Conservation (phyloP, 2,888 invertebrate genomes). For the Rhodophaea formosa region DNA sequence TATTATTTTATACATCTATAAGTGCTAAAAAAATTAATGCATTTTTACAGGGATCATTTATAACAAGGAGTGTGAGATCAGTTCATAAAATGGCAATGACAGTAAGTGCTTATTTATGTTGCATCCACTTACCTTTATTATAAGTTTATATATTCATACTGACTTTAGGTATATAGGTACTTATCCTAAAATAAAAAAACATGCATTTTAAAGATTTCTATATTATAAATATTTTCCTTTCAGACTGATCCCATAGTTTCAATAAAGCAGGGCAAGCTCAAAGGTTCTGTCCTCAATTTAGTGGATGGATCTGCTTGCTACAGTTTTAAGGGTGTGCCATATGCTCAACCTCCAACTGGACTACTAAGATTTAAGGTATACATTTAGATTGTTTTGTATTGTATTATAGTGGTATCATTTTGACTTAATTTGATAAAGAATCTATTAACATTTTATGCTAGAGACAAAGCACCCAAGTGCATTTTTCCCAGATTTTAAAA, state of each 20-base stretch:
- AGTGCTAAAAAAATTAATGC: no score
- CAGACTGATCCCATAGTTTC: slow-evolving; percentile 38
- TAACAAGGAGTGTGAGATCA: slow-evolving; percentile 1
- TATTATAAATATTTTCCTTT: slow-evolving; percentile 15
- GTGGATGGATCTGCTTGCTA: slow-evolving; percentile 44
- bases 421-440: no score
- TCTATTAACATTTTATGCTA: no score
- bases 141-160: no score
- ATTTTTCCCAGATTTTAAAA: no score
- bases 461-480: no score
- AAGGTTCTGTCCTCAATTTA: slow-evolving; percentile 36
- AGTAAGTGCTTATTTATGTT: neutral
- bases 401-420: no score
- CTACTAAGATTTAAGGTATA: slow-evolving; percentile 74
- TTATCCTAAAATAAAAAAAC: no score
- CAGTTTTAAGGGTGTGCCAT: slow-evolving; percentile 72
- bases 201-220: no score
- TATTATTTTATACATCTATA: no score
- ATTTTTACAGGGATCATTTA: neutral
- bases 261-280: slow-evolving; percentile 43
- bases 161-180: no score
- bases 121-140: no score
- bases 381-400: neutral
- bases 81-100: neutral
- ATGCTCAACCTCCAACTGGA: slow-evolving; percentile 71